Evolutionary conservation across 2,113 vertebrate species (phyloP), one percentile per base, ranked within the genome.

Genomic region (Marmota monax): DNA sequence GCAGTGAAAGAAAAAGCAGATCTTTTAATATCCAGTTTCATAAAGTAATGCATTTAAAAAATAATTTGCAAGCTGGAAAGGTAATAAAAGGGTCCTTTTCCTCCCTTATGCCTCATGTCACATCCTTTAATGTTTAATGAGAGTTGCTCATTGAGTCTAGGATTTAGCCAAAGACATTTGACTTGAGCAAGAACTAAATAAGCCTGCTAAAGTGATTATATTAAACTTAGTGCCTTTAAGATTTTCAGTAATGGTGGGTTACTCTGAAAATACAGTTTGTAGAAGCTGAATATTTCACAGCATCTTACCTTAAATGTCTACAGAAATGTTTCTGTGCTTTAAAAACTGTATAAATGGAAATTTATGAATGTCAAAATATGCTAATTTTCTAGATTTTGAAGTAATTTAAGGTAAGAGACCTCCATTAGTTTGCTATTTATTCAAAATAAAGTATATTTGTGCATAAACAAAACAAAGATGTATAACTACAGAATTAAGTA

Each of bases 41-140:
- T 87, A 94, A 82, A 51, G 73, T n/a, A 77, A 87, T 5, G 0
- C n/a, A 56, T 45, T 97, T 96, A 96, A 73, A 88, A 88, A 94
- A 91, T 90, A 96, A 94, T 67, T 58, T 32, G 9, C 83, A 92
- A 96, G 93, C 70, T 94, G 91, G 65, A 97, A 96, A 87, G 85
- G 42, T 29, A 95, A 96, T 82, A 95, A 29, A 20, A 39, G 48
- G 12, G 86, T 87, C 69, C 37, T 42, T 97, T 97, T 96, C 77
- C 45, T 74, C 58, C 88, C 4, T 58, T 63, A 51, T 37, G 69
- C 56, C 11, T 25, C 7, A 3, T 97, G 78, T 90, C 90, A 76
- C 69, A 88, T 27, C n/a, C 0, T 1, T 94, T 93, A 90, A 94
- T n/a, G 0, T 88, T 90, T 94, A 91, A 87, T 80, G 92, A 87